A percentile compares a stretch with the other conserved stretches of the same genome.
phyloP scores from a whole-genome alignment of 1,140 invertebrate species.

The Coenobita brevimanus region DNA sequence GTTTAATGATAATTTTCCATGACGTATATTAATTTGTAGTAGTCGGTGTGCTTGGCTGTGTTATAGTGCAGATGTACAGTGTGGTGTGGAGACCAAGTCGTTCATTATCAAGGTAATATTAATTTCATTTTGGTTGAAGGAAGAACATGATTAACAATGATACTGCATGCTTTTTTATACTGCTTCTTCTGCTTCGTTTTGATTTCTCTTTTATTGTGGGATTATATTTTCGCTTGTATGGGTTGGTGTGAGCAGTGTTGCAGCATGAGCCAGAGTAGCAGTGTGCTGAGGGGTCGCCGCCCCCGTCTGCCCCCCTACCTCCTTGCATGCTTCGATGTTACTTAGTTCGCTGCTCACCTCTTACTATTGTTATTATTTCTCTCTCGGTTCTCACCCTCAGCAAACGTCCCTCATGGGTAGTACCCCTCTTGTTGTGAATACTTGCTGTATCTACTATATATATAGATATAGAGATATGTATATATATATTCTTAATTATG shows the following conservation, averaged over 20 bases:
- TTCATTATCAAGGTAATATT: slow-evolving; percentile 53
- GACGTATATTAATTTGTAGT: slow-evolving; percentile 47
- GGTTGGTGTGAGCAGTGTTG: neutral
- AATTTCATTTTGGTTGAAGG: slow-evolving; percentile 46
- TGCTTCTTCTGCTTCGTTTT: too few relatives aligned
- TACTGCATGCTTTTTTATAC: too few relatives aligned
- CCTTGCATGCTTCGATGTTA: slow-evolving; percentile 41
- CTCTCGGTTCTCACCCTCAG: slow-evolving; percentile 43
- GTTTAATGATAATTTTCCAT: slow-evolving; percentile 51
- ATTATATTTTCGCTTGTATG: neutral
- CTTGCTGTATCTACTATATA: slow-evolving; percentile 45
- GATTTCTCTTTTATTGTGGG: too few relatives aligned
- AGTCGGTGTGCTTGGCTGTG: slow-evolving; percentile 56
- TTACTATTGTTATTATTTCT: slow-evolving; percentile 46
- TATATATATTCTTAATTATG: slow-evolving; percentile 37
- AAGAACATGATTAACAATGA: neutral
- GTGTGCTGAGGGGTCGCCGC: slow-evolving; percentile 13
- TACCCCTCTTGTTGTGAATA: slow-evolving; percentile 57
- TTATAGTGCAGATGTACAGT: slow-evolving; percentile 60
- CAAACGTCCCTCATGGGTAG: slow-evolving; percentile 52
- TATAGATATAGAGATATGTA: slow-evolving; percentile 44
- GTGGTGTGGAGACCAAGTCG: slow-evolving; percentile 45
- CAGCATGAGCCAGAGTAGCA: slow-evolving; percentile 7
- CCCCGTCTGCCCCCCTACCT: slow-evolving; percentile 6
- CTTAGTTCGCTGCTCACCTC: slow-evolving; percentile 37